phyloP scores from a whole-genome alignment of 2,888 invertebrate species.

The Ctenicera cuprea region DNA sequence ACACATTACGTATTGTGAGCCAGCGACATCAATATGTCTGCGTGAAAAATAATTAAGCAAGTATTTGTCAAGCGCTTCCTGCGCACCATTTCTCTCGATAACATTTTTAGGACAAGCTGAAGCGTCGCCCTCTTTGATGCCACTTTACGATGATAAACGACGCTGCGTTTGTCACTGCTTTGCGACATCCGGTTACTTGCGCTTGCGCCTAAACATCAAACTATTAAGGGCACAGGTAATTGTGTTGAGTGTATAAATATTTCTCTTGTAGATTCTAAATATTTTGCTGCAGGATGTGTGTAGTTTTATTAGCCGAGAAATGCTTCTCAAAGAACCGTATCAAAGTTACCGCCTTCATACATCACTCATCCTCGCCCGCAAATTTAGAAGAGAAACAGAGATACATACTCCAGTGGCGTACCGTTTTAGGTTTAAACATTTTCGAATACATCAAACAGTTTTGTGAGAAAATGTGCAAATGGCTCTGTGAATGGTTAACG shows the following conservation, averaged over 20 bases:
- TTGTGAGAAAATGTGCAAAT: too few species aligned
- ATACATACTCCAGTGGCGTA: slow-evolving; percentile 36
- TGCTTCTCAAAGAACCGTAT: slow-evolving; percentile 65
- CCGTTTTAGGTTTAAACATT: background rate
- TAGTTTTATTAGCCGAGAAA: slow-evolving; percentile 64
- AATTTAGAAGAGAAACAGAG: slow-evolving; percentile 44
- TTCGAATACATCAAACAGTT: too few species aligned
- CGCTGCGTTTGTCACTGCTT: slow-evolving; percentile 69
- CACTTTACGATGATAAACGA: slow-evolving; percentile 70
- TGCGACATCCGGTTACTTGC: slow-evolving; percentile 68
- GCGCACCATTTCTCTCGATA: slow-evolving; percentile 69
- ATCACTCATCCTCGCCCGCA: slow-evolving; percentile 60
- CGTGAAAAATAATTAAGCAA: slow-evolving; percentile 72
- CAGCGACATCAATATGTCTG: slow-evolving; percentile 68
- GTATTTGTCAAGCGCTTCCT: slow-evolving; percentile 72
- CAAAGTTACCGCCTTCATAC: slow-evolving; percentile 65
- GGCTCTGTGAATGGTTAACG: too few species aligned
- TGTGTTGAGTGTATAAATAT: slow-evolving; percentile 63
- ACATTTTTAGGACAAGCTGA: slow-evolving; percentile 70
- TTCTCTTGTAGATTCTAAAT: slow-evolving; percentile 64
- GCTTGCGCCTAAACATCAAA: slow-evolving; percentile 47
- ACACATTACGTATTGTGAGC: slow-evolving; percentile 56
- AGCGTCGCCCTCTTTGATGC: slow-evolving; percentile 70
- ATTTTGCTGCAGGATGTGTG: slow-evolving; percentile 61
- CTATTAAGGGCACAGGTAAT: slow-evolving; percentile 64